Base-by-base conservation (phyloP, 2,888 invertebrate genomes). In the Torymus tubicola region DNA sequence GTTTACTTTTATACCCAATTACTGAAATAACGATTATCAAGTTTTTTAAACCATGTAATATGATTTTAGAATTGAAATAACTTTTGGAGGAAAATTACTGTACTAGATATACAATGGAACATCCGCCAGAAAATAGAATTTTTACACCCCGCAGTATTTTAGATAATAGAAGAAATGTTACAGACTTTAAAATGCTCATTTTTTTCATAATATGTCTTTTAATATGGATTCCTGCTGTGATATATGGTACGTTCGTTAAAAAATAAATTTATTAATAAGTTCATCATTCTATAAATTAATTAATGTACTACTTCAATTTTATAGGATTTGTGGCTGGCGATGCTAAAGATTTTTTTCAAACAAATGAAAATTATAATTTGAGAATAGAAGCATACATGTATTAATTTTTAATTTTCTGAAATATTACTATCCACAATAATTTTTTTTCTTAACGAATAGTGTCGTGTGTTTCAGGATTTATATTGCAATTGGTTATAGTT, bases 191-290 rank as follows among this genome's bases (percentile, higher is more conserved):
- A 24, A 24, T 24, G 24, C 24, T 24, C 24, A 24, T 24, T 24
- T 24, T 24, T 24, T 24, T 24, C 24, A 2, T 24, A 24, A 24
- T 58, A 53, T 53, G 11, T 53, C 13, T 53, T 53, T 53, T 58
- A 24, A 24, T 24, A 8, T 64, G 64, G 64, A 3, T 64, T 42
- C 14, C n/a, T 0, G 42, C 42, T 42, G 64, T 64, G 14, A 31
- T 64, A n/a, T 64, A 64, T 14, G 64, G 64, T 64, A 64, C 24
- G 14, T 31, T 64, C n/a, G 24, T 24, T 24, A 24, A 24, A 24
- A 24, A 24, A 24, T 2, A 2, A 24, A 24, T 24, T 2, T 24
- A 3, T 24, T 24, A 24, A 24, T 24, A 3, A 2, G 3, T 24
- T 3, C 2, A 24, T 24, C 2, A 24, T 24, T 24, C 2, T 24